phyloP scores from a whole-genome alignment of 2,113 vertebrate genomes.

The Cervus canadensis region DNA sequence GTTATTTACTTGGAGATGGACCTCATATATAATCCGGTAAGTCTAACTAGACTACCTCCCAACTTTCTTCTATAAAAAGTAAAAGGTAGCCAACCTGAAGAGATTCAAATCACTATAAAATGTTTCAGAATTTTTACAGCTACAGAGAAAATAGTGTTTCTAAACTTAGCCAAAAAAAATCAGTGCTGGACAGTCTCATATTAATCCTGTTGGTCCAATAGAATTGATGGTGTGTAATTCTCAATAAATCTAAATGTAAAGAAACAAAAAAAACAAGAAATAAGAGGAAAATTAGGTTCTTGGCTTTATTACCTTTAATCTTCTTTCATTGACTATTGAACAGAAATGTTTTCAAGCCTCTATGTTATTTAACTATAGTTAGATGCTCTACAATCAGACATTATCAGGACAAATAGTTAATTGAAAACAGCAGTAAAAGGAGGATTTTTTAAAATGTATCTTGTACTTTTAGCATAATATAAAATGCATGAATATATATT shows the following conservation, averaged over 20 bases:
- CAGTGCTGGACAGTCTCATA: background rate
- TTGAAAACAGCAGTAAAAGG: background rate
- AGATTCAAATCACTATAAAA: background rate
- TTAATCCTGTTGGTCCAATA: background rate
- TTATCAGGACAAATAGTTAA: background rate
- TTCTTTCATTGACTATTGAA: background rate
- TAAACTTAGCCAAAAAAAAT: background rate
- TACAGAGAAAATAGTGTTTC: background rate
- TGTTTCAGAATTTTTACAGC: background rate
- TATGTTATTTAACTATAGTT: background rate
- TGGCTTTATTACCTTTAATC: background rate
- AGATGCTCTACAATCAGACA: too few species aligned
- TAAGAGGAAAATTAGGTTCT: background rate
- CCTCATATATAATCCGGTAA: constrained; percentile 94
- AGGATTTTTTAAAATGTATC: background rate
- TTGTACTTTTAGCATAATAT: background rate
- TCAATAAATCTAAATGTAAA: background rate
- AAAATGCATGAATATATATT: background rate
- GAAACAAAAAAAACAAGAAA: background rate
- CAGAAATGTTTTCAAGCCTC: background rate
- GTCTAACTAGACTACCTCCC: constrained; percentile 43
- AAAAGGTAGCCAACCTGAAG: background rate
- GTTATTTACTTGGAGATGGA: constrained; percentile 91
- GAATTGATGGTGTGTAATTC: background rate
- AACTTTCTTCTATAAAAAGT: background rate